Evolutionary conservation across 37 sponge, comb jelly and placozoan species (phyloP), one percentile per base, ranked within the genome.

Genomic region (Amphimedon queenslandica): DNA sequence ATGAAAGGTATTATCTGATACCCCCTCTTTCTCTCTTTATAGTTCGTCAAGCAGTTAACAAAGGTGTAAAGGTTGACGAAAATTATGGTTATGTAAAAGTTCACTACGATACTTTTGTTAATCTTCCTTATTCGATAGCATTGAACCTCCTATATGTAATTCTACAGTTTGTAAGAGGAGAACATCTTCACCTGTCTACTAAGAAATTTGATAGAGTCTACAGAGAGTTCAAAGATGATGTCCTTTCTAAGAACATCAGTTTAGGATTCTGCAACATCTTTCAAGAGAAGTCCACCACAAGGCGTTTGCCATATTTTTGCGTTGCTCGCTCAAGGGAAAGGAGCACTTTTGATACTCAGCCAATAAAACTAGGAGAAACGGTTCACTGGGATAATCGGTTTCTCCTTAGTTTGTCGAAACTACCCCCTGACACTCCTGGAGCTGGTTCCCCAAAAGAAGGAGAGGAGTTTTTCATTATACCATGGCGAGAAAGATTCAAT

Each of bases 371-470:
- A 0, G 86, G 83, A 0, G 71, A 91, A 31, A 69, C 76, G 1
- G 20, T 84, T 55, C 43, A 58, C 34, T 91, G 91, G 91, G 84
- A 80, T 37, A 61, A 70, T 23, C 69, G 86, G 30, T 91, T 76
- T 60, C 21, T 30, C 23, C 74, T 91, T 1, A 24, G 39, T 39
- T 75, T 88, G n/a, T 27, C 20, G 1, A 40, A 35, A 0, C 66
- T 64, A 23, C 24, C 25, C 2, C 21, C 16, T 23, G 39, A 28
- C 5, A 11, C 21, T 27, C 27, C 30, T 27, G n/a, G n/a, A 53
- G 55, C 18, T 20, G 20, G 20, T 21, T 53, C 20, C 18, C 13
- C 55, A 53, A 29, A 63, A 29, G 4, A 16, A 34, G 67, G 37
- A 18, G 31, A 37, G 6, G 6, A 10, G 6, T 74, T 74, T 29